These are phyloP conservation scores for Micrasema minimum DNA, from an alignment of 1,140 invertebrate genomes.

Conservation along the genomic window DNA sequence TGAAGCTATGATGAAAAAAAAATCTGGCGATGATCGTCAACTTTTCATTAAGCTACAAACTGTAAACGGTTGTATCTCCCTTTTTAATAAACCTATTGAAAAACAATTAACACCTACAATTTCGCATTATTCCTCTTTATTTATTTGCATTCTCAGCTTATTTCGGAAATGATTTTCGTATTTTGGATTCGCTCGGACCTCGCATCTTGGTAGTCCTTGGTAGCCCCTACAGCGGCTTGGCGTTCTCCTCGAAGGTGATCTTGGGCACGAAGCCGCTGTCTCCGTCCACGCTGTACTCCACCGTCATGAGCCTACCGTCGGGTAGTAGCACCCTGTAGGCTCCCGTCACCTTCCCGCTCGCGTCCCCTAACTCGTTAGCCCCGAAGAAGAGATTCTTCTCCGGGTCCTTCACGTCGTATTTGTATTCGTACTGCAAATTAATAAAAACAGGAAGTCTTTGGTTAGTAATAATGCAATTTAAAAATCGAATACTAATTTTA, in stretches of 20 bases:
- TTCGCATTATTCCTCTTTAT: too few species aligned
- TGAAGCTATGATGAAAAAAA: too few species aligned
- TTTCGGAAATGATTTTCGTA: too few species aligned
- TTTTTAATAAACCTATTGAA: too few species aligned
- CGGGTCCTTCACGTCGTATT: constrained; percentile 78
- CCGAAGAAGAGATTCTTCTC: constrained; percentile 73
- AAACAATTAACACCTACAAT: too few species aligned
- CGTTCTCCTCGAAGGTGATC: constrained; percentile 71
- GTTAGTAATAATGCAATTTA: too few species aligned
- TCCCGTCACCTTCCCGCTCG: constrained; percentile 70
- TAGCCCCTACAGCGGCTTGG: constrained; percentile 65
- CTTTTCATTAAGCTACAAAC: too few species aligned
- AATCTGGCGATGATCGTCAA: too few species aligned
- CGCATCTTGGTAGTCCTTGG: background rate
- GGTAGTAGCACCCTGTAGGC: constrained; percentile 74
- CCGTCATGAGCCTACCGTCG: constrained; percentile 76
- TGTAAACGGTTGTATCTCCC: too few species aligned
- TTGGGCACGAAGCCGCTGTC: constrained; percentile 77
- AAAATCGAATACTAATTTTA: background rate
- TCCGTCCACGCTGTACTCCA: constrained; percentile 74
- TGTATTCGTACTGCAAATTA: constrained; percentile 73
- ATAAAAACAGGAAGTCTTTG: too few species aligned
- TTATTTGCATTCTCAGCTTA: too few species aligned
- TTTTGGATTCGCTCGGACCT: background rate
- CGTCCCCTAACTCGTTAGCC: constrained; percentile 72